Evolutionary conservation across 2,113 vertebrate genomes (phyloP), one percentile per base, ranked within the genome.

Genomic region (Periophthalmus modestus): DNA sequence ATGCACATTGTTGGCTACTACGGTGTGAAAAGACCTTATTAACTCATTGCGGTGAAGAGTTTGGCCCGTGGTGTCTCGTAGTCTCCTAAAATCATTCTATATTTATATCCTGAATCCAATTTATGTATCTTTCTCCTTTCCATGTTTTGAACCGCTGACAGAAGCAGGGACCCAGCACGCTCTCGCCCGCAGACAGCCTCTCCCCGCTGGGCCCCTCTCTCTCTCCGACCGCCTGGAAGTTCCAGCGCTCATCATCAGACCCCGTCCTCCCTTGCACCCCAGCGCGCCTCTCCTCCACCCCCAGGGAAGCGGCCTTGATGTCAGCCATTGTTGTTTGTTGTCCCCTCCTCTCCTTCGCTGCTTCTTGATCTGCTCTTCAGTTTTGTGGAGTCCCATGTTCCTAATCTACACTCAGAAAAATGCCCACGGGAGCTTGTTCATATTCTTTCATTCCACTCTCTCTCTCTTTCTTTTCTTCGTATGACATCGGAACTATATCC

Each of bases 401-500:
- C 87, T 83, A 84, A 91, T 90, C 88, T 84, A 84, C 86, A 81
- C 84, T 82, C 77, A 72, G 14, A 4, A 80, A 81, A 84, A 88
- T 71, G 70, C 89, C 89, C 90, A 78, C 67, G 79, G 83, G 88
- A 81, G 68, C 87, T 89, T 90, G 89, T 91, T 91, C 87, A 85
- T 89, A 89, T 92, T 89, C 89, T 86, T 78, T 79, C 79, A 77
- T 83, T 81, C 90, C 86, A 89, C 89, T 89, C 78, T 84, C 89
- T 88, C 83, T 84, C 84, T 84, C 90, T 85, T 67, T n/a, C 33
- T 19, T 86, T 80, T 15, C 57, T 59, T 14, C 2, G 88, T 83
- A 89, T 88, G 87, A 92, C 91, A 88, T 80, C 89, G n/a, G 81
- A 88, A 88, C 82, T 83, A 75, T 86, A 81, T 85, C 89, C 86